Evolutionary conservation across 2,113 vertebrate genomes (phyloP), one percentile per base, ranked within the genome.

Genomic region (Indri indri): DNA sequence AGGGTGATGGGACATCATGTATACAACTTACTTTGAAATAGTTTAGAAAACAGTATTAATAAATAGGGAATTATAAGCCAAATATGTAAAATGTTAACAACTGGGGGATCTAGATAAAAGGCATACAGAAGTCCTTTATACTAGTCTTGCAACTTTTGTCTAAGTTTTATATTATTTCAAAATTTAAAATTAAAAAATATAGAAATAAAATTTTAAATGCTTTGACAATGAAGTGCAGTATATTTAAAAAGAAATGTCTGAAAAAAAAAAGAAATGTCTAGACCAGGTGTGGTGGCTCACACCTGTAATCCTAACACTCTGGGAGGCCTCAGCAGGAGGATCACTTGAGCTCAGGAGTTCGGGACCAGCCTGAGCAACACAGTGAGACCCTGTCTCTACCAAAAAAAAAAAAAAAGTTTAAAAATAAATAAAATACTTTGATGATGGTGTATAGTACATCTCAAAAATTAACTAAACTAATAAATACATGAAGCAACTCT

Each of bases 31-130:
- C 8, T 90, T 88, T 88, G 45, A 92, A 93, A 88, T 50, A 18
- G 30, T 91, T 95, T 34, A 50, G 40, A 95, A 96, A 92, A 80
- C 59, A 76, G 82, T 30, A 65, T 40, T 40, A 85, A 81, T 17
- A 76, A 68, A 13, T 57, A 93, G 83, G 57, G 10, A 90, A 87
- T 50, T 93, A 76, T 25, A 92, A 59, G 23, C 22, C 45, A 95
- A 84, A 92, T 42, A 90, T 63, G 23, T 45, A 73, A 84, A 94
- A 95, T 84, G 34, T 65, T 74, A 93, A 88, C 59, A 76, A 89
- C 0, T 70, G 25, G 32, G 11, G n/a, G 32, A 84, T 76, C 22
- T 57, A 87, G 52, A 89, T 66, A 79, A 94, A 83, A 68, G 18
- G 32, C 40, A 84, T 37, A 50, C 20, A 74, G 37, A 34, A 90